Base-by-base conservation (phyloP, 2,797 vertebrate genomes). In the Sebastiscus albofasciatus region DNA sequence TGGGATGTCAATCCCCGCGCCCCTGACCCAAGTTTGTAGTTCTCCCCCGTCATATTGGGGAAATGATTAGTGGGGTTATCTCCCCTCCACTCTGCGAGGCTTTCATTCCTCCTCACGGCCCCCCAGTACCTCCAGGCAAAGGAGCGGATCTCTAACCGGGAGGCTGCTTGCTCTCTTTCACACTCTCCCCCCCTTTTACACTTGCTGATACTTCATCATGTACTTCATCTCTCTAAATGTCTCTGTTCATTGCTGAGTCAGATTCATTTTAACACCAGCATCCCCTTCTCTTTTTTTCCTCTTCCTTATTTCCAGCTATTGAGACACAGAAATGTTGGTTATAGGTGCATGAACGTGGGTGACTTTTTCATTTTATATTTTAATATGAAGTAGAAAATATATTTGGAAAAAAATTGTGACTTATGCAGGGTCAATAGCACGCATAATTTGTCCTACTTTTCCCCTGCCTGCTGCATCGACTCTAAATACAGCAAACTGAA, bases 1-100 rank as follows among this genome's bases (percentile, higher is more conserved):
- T 93, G 94, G 93, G 85, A 93, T 95, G 94, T 95, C 94, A 94
- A 93, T 96, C 90, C 94, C 88, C 5, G 75, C 52, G 78, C 88
- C 92, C 90, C 94, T 94, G 91, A 93, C 94, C 94, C 89, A 86
- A 89, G 91, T 94, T 94, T 93, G 93, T 93, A 92, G 88, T 92
- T 80, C 83, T 86, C 73, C 74, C 68, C 77, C 78, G 36, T 95
- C 94, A 92, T 94, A 94, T 92, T 90, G 93, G 88, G 92, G 91
- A 80, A 92, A 92, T 95, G 90, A 95, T 96, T 93, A 91, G 87
- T 81, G 77, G 82, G 91, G 95, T 93, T 93, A 92, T 94, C 90
- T 88, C 82, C 88, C 75, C 81, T 82, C 81, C 82, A 74, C 76
- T 80, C 87, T 9, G 64, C 52, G 2, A 85, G 75, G 76, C 92